These are phyloP conservation scores for Myrmecobius fasciatus DNA, from an alignment of 2,113 vertebrate species.

Conservation along the genomic window DNA sequence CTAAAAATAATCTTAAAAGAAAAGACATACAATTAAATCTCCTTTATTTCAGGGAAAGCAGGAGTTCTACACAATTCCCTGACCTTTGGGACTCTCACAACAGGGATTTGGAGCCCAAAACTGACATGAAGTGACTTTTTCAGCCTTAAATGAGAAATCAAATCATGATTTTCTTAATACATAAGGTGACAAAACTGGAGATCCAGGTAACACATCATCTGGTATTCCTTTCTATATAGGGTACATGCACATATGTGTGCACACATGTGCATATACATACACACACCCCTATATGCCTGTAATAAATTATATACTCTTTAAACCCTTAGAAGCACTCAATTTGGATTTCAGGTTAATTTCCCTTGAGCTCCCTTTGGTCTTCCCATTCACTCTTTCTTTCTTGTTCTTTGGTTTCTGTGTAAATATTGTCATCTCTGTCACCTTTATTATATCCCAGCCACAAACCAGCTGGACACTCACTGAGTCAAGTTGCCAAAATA, in stretches of 20 bases:
- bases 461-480: neutral
- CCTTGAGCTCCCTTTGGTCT: neutral
- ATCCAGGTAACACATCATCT: neutral
- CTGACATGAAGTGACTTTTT: neutral
- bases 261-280: no score
- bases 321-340: neutral
- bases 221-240: neutral
- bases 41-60: neutral
- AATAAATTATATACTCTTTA: neutral
- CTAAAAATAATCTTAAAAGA: neutral
- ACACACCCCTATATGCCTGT: no score
- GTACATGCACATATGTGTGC: no score
- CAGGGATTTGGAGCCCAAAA: neutral
- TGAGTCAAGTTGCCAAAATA: neutral
- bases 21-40: neutral
- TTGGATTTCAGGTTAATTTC: neutral
- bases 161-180: neutral
- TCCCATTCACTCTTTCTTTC: constrained; percentile 7
- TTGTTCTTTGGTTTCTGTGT: neutral
- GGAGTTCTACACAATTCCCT: neutral
- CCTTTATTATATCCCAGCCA: constrained; percentile 7
- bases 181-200: neutral
- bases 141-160: neutral
- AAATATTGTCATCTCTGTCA: neutral
- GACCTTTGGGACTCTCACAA: neutral